phyloP scores from a whole-genome alignment of 2,888 invertebrate genomes.

The Ptilodon capucinus region DNA sequence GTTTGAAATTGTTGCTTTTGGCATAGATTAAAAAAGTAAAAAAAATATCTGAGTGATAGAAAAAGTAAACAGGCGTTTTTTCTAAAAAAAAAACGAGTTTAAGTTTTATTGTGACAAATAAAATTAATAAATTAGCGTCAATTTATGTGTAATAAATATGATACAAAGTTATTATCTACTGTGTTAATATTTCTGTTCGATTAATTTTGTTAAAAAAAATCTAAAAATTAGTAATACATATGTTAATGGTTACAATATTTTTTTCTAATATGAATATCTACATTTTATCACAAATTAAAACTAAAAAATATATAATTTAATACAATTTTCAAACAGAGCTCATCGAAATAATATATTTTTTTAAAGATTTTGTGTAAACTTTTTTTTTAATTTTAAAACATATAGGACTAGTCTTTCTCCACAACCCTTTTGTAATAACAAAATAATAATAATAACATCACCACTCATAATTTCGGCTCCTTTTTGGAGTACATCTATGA shows the following conservation, averaged over 20 bases:
- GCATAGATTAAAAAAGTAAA: too few relatives aligned
- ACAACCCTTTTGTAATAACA: slow-evolving; percentile 79
- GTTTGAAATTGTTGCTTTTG: slow-evolving; percentile 45
- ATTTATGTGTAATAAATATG: neutral
- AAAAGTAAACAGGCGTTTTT: neutral
- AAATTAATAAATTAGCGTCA: neutral
- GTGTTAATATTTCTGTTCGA: neutral
- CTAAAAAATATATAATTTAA: neutral
- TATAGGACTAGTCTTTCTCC: slow-evolving; percentile 66
- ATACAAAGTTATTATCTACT: neutral
- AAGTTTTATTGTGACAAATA: neutral
- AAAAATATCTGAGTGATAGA: neutral
- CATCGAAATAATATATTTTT: slow-evolving; percentile 22
- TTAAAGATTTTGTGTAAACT: too few relatives aligned
- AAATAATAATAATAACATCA: slow-evolving; percentile 25
- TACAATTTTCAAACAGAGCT: slow-evolving; percentile 54
- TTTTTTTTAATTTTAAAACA: slow-evolving; percentile 11
- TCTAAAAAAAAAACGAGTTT: too few relatives aligned
- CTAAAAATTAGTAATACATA: too few relatives aligned
- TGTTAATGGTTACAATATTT: too few relatives aligned
- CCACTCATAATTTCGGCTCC: slow-evolving; percentile 10
- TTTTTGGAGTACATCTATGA: slow-evolving; percentile 18
- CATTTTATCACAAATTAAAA: neutral
- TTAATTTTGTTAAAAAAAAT: neutral
- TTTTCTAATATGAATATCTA: neutral